phyloP scores from a whole-genome alignment of 1,140 invertebrate species.

The Cydia amplana region DNA sequence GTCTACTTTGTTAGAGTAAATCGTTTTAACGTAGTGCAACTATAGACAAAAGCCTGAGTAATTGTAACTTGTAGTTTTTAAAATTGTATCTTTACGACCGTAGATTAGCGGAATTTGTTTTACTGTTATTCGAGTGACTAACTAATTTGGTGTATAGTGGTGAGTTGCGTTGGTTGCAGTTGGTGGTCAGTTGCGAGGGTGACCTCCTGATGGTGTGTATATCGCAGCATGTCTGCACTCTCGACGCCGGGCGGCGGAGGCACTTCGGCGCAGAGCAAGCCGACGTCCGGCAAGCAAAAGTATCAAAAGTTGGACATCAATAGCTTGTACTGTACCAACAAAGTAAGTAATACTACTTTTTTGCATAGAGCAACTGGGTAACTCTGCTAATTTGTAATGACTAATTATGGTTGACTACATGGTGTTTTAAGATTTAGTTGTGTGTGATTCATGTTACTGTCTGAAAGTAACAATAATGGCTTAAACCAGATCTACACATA shows the following conservation, averaged over 20 bases:
- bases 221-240: constrained; percentile 81
- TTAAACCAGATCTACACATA: background rate
- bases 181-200: constrained; percentile 76
- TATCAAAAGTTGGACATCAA: constrained; percentile 98
- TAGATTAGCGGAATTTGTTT: constrained; percentile 36
- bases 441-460: background rate
- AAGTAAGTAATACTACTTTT: constrained; percentile 81
- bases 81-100: constrained; percentile 38
- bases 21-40: background rate
- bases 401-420: background rate
- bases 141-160: constrained; percentile 39
- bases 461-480: background rate
- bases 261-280: constrained; percentile 78
- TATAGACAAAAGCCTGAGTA: background rate
- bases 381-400: background rate
- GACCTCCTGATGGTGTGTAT: constrained; percentile 80
- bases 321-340: constrained; percentile 94
- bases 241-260: constrained; percentile 80
- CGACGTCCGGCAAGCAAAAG: constrained; percentile 88
- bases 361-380: background rate
- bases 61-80: constrained; percentile 44
- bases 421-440: background rate
- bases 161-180: constrained; percentile 64
- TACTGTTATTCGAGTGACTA: constrained; percentile 38
- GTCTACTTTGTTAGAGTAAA: background rate